These are phyloP conservation scores for Onychomys arenicola DNA, from an alignment of 2,797 vertebrate species.

Conservation along the genomic window DNA sequence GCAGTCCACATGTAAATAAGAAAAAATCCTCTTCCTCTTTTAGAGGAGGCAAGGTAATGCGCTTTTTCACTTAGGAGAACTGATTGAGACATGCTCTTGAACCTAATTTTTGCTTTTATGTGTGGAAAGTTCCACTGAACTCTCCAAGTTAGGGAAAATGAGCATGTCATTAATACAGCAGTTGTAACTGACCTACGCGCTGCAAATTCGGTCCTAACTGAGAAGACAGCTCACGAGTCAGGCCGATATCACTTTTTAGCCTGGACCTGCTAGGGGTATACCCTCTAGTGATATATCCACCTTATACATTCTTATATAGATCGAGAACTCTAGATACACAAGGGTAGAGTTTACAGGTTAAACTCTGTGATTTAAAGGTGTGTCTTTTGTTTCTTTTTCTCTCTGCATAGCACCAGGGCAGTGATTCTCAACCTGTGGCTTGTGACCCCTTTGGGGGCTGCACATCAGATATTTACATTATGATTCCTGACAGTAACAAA, in stretches of 20 bases:
- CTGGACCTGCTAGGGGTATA: background rate
- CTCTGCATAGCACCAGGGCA: background rate
- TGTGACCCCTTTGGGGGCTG: background rate
- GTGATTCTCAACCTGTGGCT: background rate
- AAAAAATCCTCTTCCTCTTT: constrained; percentile 15
- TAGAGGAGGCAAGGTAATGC: background rate
- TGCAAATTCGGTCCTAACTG: background rate
- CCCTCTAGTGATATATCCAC: background rate
- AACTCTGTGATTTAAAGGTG: background rate
- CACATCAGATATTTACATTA: background rate
- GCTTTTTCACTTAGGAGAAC: background rate
- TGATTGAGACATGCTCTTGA: background rate
- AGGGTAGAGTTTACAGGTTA: background rate
- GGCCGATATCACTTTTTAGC: background rate
- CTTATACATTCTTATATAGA: background rate
- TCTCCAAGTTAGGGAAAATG: constrained; percentile 1
- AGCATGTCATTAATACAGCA: background rate
- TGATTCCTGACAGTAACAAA: background rate
- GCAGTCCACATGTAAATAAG: background rate
- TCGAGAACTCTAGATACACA: background rate
- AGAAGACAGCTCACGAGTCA: background rate
- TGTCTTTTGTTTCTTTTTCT: background rate
- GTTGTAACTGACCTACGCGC: background rate
- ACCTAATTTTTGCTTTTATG: constrained; percentile 43
- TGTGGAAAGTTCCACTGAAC: background rate